These are phyloP conservation scores for Garrulus glandarius DNA, from an alignment of 2,797 vertebrate genomes.

Conservation along the genomic window DNA sequence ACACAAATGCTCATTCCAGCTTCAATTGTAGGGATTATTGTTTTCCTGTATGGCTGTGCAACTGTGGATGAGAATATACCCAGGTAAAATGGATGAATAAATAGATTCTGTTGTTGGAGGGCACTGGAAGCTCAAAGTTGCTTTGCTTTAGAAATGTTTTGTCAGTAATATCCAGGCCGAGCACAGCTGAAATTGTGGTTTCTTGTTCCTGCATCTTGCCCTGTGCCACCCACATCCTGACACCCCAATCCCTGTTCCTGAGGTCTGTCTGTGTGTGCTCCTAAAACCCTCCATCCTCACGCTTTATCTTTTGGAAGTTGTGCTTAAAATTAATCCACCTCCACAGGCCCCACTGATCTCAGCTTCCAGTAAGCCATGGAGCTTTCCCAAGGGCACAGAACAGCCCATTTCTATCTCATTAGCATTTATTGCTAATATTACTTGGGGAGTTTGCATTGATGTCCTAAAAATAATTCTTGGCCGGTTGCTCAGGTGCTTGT, in stretches of 20 bases:
- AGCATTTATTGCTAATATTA: neutral
- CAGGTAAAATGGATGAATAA: constrained; percentile 76
- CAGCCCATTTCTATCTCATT: neutral
- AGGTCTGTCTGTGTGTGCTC: neutral
- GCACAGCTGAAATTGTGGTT: neutral
- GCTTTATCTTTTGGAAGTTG: neutral
- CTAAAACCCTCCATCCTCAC: neutral
- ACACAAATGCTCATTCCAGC: constrained; percentile 97
- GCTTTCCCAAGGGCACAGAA: neutral
- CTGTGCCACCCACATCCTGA: neutral
- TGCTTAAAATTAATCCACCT: neutral
- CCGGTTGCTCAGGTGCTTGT: neutral
- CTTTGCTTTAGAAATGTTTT: neutral
- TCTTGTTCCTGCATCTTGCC: neutral
- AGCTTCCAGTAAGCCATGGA: neutral
- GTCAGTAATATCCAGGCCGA: neutral
- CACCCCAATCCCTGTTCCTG: accelerated
- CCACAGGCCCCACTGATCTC: neutral
- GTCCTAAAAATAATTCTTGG: constrained; percentile 51
- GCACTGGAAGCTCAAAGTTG: neutral
- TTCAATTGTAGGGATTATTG: constrained; percentile 90
- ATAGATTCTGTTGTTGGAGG: neutral
- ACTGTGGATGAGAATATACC: constrained; percentile 93
- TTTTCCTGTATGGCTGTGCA: constrained; percentile 94
- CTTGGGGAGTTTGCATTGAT: neutral